These are phyloP conservation scores for Drosophila prosaltans DNA, from an alignment of 1,140 invertebrate genomes.

Conservation along the genomic window DNA sequence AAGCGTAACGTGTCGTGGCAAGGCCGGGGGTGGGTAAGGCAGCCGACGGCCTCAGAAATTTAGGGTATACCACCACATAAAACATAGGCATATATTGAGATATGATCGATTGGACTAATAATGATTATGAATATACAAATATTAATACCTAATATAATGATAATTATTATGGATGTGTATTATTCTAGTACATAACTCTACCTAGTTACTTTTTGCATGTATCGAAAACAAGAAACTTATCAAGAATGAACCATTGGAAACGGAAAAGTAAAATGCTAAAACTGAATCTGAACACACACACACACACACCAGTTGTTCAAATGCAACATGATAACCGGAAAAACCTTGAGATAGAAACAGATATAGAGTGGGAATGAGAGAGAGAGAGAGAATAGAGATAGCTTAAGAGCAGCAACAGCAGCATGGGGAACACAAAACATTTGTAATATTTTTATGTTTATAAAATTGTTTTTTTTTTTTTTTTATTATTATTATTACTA, in stretches of 20 bases:
- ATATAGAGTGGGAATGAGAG: conserved; percentile 13
- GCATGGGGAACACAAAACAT: conserved; percentile 50
- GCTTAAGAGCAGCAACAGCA: conserved; percentile 24
- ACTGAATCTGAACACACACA: background rate
- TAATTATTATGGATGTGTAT: conserved; percentile 51
- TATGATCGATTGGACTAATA: background rate
- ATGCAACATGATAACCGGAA: conserved; percentile 11
- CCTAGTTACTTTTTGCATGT: conserved; percentile 44
- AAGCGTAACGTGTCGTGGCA: background rate
- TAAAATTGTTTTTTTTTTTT: conserved; percentile 70
- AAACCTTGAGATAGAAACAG: conserved; percentile 7
- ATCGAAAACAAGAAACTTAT: conserved; percentile 24
- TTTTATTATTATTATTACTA: conserved; percentile 49
- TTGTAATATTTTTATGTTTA: conserved; percentile 78
- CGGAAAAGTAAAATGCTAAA: background rate
- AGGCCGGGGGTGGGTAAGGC: background rate
- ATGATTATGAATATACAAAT: background rate
- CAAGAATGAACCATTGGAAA: background rate
- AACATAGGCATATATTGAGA: conserved; percentile 18
- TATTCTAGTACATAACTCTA: conserved; percentile 48
- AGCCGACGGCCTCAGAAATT: background rate
- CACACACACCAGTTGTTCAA: background rate
- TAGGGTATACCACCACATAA: conserved; percentile 4
- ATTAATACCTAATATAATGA: conserved; percentile 27
- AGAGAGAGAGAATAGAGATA: conserved; percentile 20